Conservation (phyloP, 2,888 invertebrate genomes). For the Vanessa cardui region DNA sequence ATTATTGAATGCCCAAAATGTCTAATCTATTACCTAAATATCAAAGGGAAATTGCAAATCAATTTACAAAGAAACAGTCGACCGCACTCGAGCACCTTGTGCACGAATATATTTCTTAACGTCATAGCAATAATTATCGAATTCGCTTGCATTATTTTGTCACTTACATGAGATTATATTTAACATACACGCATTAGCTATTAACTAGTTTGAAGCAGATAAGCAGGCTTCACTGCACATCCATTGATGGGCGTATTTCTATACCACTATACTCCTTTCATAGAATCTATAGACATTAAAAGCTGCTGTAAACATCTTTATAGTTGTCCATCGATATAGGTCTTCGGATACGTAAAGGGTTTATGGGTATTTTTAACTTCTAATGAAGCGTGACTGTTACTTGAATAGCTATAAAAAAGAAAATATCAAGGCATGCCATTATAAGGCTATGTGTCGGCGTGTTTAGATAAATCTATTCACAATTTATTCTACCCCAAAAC, state of each 20-base stretch:
- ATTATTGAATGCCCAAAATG: conserved; percentile 22
- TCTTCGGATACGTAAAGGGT: neutral
- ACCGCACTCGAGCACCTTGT: neutral
- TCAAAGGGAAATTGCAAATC: conserved; percentile 30
- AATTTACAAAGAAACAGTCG: conserved; percentile 26
- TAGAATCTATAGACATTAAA: conserved; percentile 17
- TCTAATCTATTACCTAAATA: conserved; percentile 19
- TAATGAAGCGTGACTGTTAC: neutral
- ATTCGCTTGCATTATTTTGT: conserved; percentile 19
- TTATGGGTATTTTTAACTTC: neutral
- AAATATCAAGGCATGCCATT: too few species aligned
- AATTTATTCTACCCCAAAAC: too few species aligned
- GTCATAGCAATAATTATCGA: neutral
- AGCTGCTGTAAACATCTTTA: conserved; percentile 6
- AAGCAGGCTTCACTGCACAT: conserved; percentile 45
- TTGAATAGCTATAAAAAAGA: neutral
- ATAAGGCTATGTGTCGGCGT: too few species aligned
- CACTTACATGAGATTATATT: conserved; percentile 18
- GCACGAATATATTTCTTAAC: conserved; percentile 7
- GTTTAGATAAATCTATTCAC: too few species aligned
- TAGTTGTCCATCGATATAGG: neutral
- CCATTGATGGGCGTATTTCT: conserved; percentile 36
- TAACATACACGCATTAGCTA: conserved; percentile 38
- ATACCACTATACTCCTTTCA: conserved; percentile 29
- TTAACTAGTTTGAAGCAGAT: conserved; percentile 38